Base-by-base conservation (phyloP, 1,140 invertebrate genomes). In the Thaumatotibia leucotreta region DNA sequence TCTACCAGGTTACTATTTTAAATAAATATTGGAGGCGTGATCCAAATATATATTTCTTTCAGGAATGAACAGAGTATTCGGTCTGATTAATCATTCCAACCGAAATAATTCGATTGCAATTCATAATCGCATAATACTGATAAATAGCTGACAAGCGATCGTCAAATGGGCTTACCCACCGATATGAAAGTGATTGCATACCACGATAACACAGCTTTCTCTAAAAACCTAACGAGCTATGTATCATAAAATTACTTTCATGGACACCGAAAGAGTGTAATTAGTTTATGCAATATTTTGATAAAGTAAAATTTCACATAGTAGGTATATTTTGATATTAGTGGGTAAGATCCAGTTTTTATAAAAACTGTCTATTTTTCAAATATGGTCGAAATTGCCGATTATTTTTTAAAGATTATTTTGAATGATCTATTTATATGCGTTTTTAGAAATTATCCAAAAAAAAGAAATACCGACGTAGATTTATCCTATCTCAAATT, bases 121-220 rank as follows among this genome's bases (percentile, higher is more conserved):
- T 4, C 27, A 29, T 29, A 29, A 29, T 29, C 27, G 14, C 39
- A 5, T 17, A 45, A 45, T 45, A n/a, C 14, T 11, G 39, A 45
- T 45, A 45, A 45, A 45, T 20, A 17, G 11, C 14, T 45, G 39
- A 20, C 5, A 45, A 45, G 17, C 39, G n/a, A 35, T 45, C n/a
- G n/a, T 20, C 5, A 5, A 45, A 20, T 45, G 6, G 4, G 20
- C 39, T 20, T n/a, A n/a, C 11, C 50, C 23, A 5, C 9, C 23
- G 52, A 58, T 27, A 58, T 58, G 52, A 58, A 58, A 58, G 52
- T 58, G 52, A 58, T 58, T 58, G 52, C 11, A 58, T 58, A 27
- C 24, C 4, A 3, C 5, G 52, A 58, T 58, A 58, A 20, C 20
- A 58, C n/a, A 58, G 52, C 52, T 58, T 58, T 58, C 52, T 58